phyloP scores from a whole-genome alignment of 2,888 invertebrate genomes.

The Globia sparganii region DNA sequence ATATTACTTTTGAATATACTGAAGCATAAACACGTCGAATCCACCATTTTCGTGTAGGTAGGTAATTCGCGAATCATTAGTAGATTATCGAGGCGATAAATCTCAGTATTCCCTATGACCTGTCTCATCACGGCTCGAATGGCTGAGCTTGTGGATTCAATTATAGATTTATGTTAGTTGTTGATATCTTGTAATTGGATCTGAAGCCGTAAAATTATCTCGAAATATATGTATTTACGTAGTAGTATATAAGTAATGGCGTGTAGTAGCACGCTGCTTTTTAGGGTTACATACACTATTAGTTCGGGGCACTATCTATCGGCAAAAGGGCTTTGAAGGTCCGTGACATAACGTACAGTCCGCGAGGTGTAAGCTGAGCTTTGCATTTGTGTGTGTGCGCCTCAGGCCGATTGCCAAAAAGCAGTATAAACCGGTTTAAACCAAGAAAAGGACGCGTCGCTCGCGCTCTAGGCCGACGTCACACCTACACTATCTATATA shows the following conservation, averaged over 20 bases:
- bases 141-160: constrained; percentile 36
- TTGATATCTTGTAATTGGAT: constrained; percentile 47
- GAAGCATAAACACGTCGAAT: neutral
- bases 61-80: constrained; percentile 22
- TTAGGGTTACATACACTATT: neutral
- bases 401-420: too few species aligned
- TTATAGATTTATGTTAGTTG: constrained; percentile 46
- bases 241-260: too few species aligned
- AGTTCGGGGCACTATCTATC: too few species aligned
- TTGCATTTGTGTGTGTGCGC: too few species aligned
- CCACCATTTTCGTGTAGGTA: neutral
- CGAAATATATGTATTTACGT: constrained; percentile 2
- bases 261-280: neutral
- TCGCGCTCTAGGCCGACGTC: too few species aligned
- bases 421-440: too few species aligned
- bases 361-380: too few species aligned
- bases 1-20: neutral
- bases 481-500: too few species aligned
- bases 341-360: too few species aligned
- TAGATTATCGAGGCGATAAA: constrained; percentile 31
- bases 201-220: constrained; percentile 34
- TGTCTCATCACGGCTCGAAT: constrained; percentile 18
- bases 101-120: constrained; percentile 27
- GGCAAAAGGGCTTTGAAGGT: too few species aligned
- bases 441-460: too few species aligned